phyloP scores from a whole-genome alignment of 2,113 vertebrate genomes.

The Aphyosemion australe region DNA sequence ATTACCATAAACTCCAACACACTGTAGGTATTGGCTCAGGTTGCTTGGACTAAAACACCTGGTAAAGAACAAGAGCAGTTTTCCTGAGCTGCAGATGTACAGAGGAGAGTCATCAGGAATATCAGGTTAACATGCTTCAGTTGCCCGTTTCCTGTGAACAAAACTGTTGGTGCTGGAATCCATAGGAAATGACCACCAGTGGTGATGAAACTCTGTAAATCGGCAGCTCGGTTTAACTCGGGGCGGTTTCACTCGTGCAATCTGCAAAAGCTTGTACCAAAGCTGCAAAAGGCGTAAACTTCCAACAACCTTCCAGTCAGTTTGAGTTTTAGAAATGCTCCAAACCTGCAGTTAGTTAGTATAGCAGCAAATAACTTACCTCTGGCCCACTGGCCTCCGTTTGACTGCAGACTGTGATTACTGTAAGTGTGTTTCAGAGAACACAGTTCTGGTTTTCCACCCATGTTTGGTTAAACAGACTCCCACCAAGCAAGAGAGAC shows the following conservation, averaged over 20 bases:
- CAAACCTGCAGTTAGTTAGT: too few species aligned
- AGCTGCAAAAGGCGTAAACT: constrained; percentile 57
- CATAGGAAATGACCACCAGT: neutral
- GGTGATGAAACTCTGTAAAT: constrained; percentile 42
- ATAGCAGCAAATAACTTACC: too few species aligned
- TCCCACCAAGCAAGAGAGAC: too few species aligned
- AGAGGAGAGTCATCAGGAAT: constrained; percentile 11
- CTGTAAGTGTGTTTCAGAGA: too few species aligned
- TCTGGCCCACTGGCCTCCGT: too few species aligned
- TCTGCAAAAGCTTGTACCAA: constrained; percentile 30
- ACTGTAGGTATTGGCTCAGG: constrained; percentile 14
- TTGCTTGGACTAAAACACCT: constrained; percentile 43
- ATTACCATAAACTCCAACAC: constrained; percentile 6
- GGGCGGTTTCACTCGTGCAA: constrained; percentile 42
- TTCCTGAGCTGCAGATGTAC: constrained; percentile 46
- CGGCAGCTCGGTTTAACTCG: constrained; percentile 32
- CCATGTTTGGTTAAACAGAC: too few species aligned
- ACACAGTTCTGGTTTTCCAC: too few species aligned
- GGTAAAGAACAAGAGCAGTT: constrained; percentile 40
- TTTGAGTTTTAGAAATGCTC: neutral
- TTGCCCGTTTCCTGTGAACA: constrained; percentile 1
- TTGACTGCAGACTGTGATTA: too few species aligned
- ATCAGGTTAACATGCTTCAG: neutral
- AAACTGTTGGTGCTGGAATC: constrained; percentile 5
- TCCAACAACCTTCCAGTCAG: constrained; percentile 4